Conservation (phyloP, 2,113 vertebrate species). For the Istiophorus platypterus region DNA sequence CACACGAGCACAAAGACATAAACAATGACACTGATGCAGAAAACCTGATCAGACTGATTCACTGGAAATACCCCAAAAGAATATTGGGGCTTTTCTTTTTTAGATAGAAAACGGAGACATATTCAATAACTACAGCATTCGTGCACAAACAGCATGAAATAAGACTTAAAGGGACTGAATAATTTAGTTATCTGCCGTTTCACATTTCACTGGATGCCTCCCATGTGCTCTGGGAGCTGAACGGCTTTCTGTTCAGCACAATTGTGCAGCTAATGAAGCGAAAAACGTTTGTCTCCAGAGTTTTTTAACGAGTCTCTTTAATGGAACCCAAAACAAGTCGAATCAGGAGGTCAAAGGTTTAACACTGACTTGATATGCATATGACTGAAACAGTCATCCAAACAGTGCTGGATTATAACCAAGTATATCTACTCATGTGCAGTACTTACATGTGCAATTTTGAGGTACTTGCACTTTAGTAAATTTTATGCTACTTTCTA, state of each 20-base stretch:
- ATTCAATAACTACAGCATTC: conserved; percentile 6
- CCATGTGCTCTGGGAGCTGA: conserved; percentile 1
- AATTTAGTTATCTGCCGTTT: conserved; percentile 56
- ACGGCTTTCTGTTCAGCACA: not conserved
- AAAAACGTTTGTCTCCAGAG: not conserved
- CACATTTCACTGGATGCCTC: conserved; percentile 48
- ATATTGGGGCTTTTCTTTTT: conserved; percentile 12
- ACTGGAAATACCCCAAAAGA: not conserved
- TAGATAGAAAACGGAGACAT: conserved; percentile 18
- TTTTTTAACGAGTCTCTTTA: not conserved
- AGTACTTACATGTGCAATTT: not conserved
- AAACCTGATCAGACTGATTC: not conserved
- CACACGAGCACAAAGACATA: conserved; percentile 18
- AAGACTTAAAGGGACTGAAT: conserved; percentile 52
- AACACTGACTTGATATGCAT: not conserved
- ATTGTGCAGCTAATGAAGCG: not conserved
- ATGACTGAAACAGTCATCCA: not conserved
- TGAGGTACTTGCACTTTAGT: not conserved
- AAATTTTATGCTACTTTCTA: not conserved
- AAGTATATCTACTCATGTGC: not conserved
- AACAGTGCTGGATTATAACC: not conserved
- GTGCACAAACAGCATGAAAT: conserved; percentile 26
- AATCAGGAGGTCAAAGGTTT: not conserved
- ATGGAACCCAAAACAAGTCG: too few relatives aligned
- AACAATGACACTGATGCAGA: conserved; percentile 9